Percentiles rank a stretch among this genome's conserved stretches.
These are phyloP conservation scores for Ichneumoninae sp. DNA, from an alignment of 2,888 invertebrate genomes.

Conservation along the genomic window DNA sequence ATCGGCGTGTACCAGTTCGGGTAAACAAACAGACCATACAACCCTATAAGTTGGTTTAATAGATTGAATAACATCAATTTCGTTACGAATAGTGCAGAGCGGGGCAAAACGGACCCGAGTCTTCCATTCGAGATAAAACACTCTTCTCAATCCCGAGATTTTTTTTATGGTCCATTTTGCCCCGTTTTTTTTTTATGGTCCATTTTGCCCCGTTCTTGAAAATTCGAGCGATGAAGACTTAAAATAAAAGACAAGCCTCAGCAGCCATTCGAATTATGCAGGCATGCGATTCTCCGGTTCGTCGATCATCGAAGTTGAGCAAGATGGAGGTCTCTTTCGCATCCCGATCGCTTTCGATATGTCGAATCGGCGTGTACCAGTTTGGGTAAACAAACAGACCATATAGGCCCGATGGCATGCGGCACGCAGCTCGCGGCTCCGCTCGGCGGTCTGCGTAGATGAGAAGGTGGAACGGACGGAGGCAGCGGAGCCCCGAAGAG, in stretches of 20 bases:
- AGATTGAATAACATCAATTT: too few relatives aligned
- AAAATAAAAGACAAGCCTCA: not conserved
- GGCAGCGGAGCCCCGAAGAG: slow-evolving; percentile 8
- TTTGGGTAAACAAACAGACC: slow-evolving; percentile 59
- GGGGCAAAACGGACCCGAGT: not conserved
- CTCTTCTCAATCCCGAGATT: too few relatives aligned
- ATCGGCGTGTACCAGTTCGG: not conserved
- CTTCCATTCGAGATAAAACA: not conserved
- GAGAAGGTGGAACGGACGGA: slow-evolving; percentile 15
- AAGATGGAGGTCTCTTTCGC: slow-evolving; percentile 2
- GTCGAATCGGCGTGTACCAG: slow-evolving; percentile 53
- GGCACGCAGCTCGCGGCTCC: slow-evolving; percentile 20
- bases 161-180: too few relatives aligned
- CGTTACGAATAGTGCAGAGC: too few relatives aligned
- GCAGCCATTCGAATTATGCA: not conserved
- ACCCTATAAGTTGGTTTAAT: too few relatives aligned
- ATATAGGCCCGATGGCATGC: slow-evolving; percentile 58
- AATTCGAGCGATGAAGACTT: not conserved
- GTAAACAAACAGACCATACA: too few relatives aligned
- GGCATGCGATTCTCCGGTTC: not conserved
- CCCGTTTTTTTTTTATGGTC: too few relatives aligned
- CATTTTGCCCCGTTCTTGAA: too few relatives aligned
- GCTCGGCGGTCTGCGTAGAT: slow-evolving; percentile 30
- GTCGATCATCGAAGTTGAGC: slow-evolving; percentile 35
- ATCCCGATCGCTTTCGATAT: slow-evolving; percentile 44